These are phyloP conservation scores for Zapornia atra DNA, from an alignment of 2,113 vertebrate species.

Conservation along the genomic window DNA sequence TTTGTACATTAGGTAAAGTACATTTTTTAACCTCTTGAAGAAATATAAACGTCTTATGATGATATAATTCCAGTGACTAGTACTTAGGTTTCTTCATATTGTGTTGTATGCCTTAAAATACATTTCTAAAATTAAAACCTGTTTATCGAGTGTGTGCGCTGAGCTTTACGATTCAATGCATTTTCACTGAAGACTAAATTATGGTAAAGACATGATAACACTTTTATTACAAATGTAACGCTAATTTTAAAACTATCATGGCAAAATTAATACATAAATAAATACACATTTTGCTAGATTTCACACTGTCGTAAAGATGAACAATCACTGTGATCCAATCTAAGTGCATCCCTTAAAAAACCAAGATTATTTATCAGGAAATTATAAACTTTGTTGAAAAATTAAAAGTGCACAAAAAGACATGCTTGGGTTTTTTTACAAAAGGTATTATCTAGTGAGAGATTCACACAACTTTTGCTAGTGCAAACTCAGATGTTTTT, in stretches of 20 bases:
- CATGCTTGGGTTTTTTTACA: not conserved
- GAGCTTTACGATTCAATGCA: not conserved
- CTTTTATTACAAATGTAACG: not conserved
- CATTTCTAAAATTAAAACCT: not conserved
- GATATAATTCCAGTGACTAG: not conserved
- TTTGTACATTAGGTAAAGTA: not conserved
- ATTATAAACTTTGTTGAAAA: not conserved
- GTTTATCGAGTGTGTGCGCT: not conserved
- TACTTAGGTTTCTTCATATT: not conserved
- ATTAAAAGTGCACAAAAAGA: not conserved
- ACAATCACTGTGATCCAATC: not conserved
- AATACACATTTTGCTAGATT: not conserved
- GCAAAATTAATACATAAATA: not conserved
- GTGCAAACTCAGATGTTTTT: not conserved
- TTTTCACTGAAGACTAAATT: not conserved
- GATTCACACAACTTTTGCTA: not conserved
- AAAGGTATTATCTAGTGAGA: not conserved
- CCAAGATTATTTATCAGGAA: not conserved
- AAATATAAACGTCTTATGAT: not conserved
- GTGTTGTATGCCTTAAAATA: not conserved
- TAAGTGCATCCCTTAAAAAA: not conserved
- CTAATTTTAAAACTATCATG: not conserved
- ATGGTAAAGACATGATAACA: not conserved
- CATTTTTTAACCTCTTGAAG: not conserved
- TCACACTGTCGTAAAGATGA: not conserved